Evolutionary conservation across 1,140 invertebrate genomes (phyloP), one percentile per base, ranked within the genome.

Genomic region (Aphidius ervi): DNA sequence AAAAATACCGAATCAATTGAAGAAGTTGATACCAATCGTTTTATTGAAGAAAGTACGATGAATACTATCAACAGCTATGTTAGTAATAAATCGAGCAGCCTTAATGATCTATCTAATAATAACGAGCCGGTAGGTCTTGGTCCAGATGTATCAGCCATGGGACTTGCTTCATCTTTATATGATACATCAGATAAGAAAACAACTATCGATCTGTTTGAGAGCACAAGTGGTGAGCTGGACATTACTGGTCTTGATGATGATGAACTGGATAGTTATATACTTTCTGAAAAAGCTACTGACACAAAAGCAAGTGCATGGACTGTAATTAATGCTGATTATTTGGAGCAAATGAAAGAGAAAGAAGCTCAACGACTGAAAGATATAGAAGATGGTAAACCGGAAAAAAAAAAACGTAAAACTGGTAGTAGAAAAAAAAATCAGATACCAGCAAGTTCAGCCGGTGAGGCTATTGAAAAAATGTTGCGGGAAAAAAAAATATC

Each of bases 401-500:
- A 88, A 66, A 88, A 86, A 68, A 90, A 85, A 71, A 90, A 87
- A 75, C 87, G 85, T 64, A 83, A 84, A 73, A 72, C 84, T 75
- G 83, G 71, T 79, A 82, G 69, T 76, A 87, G 70, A 84, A 87
- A 72, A 77, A 84, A 70, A 72, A 83, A 63, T 71, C 79, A 70
- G 78, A 74, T 64, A 3, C 85, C 87, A 3, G 89, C 92, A 0
- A 91, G 87, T 61, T 91, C 87, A n/a, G 92, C 93, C 10, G 89
- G 88, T 3, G 94, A 97, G 81, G 95, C 94, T 0, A 94, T 97
- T 40, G 92, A 95, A 71, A 96, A 94, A 76, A 95, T 98, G 86
- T 76, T 98, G 6, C 89, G 94, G 67, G 94, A 97, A 68, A 97
- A 96, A 75, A 93, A 93, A 73, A 90, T 99, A 60, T 98, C 95